Conservation (phyloP, 2,113 vertebrate genomes). For the Platichthys stellatus region DNA sequence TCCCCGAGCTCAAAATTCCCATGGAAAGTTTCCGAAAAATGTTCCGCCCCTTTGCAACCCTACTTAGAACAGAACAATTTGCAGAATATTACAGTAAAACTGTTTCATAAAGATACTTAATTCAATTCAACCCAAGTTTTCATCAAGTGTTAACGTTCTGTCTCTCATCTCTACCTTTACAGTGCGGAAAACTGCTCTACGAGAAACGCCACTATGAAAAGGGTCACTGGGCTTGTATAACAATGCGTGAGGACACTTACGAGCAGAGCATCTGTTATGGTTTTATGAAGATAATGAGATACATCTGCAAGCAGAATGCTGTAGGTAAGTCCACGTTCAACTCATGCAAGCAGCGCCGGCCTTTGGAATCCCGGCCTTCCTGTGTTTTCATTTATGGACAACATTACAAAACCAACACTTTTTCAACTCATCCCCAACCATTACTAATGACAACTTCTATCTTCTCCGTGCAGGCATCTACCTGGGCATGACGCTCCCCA, state of each 20-base stretch:
- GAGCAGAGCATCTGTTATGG: constrained; percentile 93
- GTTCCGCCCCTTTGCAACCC: too few relatives aligned
- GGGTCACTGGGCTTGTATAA: constrained; percentile 90
- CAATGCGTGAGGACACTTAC: constrained; percentile 85
- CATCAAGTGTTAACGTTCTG: not conserved
- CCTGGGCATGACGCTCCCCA: constrained; percentile 89
- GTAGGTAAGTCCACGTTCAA: constrained; percentile 76
- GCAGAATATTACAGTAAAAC: not conserved
- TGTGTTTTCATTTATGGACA: not conserved
- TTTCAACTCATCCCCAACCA: not conserved
- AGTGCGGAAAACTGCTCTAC: constrained; percentile 87
- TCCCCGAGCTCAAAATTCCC: too few relatives aligned
- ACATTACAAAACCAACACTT: not conserved
- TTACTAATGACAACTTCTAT: not conserved
- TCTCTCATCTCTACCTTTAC: constrained; percentile 12
- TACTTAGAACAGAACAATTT: not conserved
- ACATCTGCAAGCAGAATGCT: constrained; percentile 91
- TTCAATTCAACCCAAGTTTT: not conserved
- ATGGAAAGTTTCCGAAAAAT: too few relatives aligned
- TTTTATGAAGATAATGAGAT: constrained; percentile 94
- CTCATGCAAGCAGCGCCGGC: not conserved
- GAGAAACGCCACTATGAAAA: constrained; percentile 89
- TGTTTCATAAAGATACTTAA: not conserved
- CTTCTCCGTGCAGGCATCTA: constrained; percentile 72
- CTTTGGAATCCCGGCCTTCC: not conserved